Conservation (phyloP, 1,140 invertebrate genomes). For the Drosophila nikananu region DNA sequence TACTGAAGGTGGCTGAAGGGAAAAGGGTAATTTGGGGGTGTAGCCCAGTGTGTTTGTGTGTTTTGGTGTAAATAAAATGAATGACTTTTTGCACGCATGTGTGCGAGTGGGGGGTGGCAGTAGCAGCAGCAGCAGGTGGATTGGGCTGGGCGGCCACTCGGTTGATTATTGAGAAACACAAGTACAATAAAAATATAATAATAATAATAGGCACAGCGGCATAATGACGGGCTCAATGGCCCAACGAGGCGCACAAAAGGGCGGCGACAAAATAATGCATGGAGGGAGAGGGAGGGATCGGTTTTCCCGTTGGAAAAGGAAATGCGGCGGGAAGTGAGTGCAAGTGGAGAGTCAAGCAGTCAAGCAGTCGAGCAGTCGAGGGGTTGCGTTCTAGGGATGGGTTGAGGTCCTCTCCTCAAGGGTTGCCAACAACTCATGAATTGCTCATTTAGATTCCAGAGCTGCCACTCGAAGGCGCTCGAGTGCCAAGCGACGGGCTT, state of each 20-base stretch:
- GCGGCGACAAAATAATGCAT: conserved; percentile 32
- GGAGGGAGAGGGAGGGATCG: neutral
- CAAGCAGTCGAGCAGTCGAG: conserved; percentile 1
- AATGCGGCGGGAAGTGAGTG: conserved; percentile 32
- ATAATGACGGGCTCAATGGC: conserved; percentile 60
- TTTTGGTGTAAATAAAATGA: conserved; percentile 58
- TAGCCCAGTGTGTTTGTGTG: too few species aligned
- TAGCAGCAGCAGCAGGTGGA: conserved; percentile 12
- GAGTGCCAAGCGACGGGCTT: conserved; percentile 52
- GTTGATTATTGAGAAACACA: conserved; percentile 78
- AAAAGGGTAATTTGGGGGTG: neutral
- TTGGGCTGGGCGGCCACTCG: conserved; percentile 48
- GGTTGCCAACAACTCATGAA: conserved; percentile 80
- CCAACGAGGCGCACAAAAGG: conserved; percentile 49
- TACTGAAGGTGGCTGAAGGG: neutral
- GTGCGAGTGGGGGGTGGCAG: conserved; percentile 35
- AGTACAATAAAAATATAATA: conserved; percentile 76
- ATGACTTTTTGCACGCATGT: conserved; percentile 72
- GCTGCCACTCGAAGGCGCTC: conserved; percentile 71
- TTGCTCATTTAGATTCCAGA: conserved; percentile 79
- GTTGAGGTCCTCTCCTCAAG: conserved; percentile 47
- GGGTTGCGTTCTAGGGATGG: neutral
- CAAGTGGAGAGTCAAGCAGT: conserved; percentile 30
- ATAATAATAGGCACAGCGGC: conserved; percentile 51
- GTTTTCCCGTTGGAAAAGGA: conserved; percentile 27